Evolutionary conservation across 1,140 invertebrate species (phyloP).

Genomic region (Pachypeltis micranthus): DNA sequence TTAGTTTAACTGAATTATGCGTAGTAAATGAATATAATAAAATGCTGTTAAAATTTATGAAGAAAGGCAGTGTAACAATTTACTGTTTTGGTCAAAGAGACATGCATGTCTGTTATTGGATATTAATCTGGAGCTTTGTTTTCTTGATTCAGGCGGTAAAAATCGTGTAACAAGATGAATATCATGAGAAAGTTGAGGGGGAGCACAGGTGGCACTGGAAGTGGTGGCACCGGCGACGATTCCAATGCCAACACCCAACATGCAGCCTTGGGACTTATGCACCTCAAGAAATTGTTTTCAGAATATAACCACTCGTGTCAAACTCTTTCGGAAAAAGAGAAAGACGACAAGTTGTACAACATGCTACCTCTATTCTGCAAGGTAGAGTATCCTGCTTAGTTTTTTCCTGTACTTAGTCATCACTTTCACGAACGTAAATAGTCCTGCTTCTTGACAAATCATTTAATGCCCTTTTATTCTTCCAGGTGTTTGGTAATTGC

Average conservation of each 20-base stretch:
- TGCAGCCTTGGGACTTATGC: slow-evolving; percentile 82
- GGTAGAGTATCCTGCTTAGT: slow-evolving; percentile 42
- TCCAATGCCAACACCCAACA: slow-evolving; percentile 51
- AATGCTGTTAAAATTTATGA: too few species aligned
- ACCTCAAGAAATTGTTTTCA: slow-evolving; percentile 89
- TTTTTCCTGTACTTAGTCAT: not conserved
- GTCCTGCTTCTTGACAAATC: not conserved
- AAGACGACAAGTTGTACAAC: slow-evolving; percentile 90
- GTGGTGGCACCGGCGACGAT: slow-evolving; percentile 39
- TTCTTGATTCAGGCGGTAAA: too few species aligned
- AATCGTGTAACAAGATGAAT: slow-evolving; percentile 57
- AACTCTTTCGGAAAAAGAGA: slow-evolving; percentile 64
- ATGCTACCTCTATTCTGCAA: slow-evolving; percentile 97
- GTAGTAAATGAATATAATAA: too few species aligned
- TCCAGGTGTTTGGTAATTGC: slow-evolving; percentile 78
- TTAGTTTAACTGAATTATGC: too few species aligned
- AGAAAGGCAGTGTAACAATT: too few species aligned
- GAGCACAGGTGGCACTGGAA: slow-evolving; percentile 40
- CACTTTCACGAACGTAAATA: too few species aligned
- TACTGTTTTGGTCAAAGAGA: too few species aligned
- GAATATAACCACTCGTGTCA: slow-evolving; percentile 82
- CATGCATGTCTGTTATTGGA: too few species aligned
- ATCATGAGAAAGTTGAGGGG: slow-evolving; percentile 68
- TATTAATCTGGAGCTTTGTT: too few species aligned
- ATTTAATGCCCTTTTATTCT: slow-evolving; percentile 12